These are phyloP conservation scores for Lithobates sylvaticus DNA, from an alignment of 2,797 vertebrate genomes.

Conservation along the genomic window DNA sequence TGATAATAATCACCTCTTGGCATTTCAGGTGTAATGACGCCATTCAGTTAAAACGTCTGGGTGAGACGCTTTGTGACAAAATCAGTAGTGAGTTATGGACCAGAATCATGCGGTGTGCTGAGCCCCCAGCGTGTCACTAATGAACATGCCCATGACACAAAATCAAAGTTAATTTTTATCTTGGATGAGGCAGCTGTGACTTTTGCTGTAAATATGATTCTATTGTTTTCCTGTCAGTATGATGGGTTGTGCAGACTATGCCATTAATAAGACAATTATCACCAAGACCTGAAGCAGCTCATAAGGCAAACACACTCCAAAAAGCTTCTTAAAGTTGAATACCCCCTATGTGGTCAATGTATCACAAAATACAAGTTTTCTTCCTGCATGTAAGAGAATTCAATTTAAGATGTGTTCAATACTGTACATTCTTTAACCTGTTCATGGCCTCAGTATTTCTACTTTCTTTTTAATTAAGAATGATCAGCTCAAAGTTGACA, in stretches of 20 bases:
- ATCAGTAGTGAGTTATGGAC: conserved; percentile 32
- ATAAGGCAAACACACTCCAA: conserved; percentile 7
- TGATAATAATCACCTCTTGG: background rate
- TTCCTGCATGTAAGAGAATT: no score
- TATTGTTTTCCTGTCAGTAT: conserved; percentile 68
- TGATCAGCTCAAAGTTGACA: no score
- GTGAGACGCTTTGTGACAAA: background rate
- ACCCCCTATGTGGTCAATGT: conserved; percentile 3
- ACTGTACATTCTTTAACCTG: no score
- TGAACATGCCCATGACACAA: conserved; percentile 73
- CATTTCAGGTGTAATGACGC: conserved; percentile 8
- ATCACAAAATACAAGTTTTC: background rate
- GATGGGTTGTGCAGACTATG: conserved; percentile 59
- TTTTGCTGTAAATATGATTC: conserved; percentile 72
- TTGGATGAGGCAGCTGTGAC: conserved; percentile 72
- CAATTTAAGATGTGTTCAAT: no score
- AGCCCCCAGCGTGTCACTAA: conserved; percentile 66
- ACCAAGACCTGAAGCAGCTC: conserved; percentile 36
- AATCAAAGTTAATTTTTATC: conserved; percentile 78
- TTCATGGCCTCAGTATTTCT: no score
- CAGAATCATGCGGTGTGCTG: conserved; percentile 1
- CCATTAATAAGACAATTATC: conserved; percentile 66
- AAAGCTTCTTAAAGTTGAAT: conserved; percentile 40
- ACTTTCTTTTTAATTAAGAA: no score
- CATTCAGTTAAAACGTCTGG: background rate